Conservation (phyloP, 2,797 vertebrate species). For the Ispidina lecontei region DNA sequence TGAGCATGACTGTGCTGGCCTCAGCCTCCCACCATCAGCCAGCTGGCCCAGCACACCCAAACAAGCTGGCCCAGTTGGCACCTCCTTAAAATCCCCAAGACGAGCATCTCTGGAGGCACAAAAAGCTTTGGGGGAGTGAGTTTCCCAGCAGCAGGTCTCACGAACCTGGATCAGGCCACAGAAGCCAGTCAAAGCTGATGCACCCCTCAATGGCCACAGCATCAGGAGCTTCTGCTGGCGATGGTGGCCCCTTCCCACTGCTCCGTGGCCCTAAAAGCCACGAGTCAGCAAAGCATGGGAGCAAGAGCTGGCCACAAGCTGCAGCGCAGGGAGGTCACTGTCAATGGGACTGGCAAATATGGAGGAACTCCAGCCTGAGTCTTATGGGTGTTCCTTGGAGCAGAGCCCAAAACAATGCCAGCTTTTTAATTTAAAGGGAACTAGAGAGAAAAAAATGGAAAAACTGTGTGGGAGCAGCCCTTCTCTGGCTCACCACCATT, state of each 20-base stretch:
- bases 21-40: conserved; percentile 39
- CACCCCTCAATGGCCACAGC: background rate
- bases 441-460: background rate
- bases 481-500: background rate
- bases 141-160: background rate
- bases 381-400: background rate
- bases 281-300: background rate
- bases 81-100: conserved; percentile 17
- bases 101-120: background rate
- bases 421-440: background rate
- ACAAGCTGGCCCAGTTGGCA: conserved; percentile 13
- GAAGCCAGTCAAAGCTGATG: background rate
- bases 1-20: conserved; percentile 36
- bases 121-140: conserved; percentile 19
- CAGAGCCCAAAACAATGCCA: background rate
- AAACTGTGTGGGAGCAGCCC: background rate
- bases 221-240: background rate
- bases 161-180: background rate
- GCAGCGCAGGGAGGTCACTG: fast-evolving
- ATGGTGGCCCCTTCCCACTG: background rate
- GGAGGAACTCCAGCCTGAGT: background rate
- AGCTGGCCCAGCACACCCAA: conserved; percentile 29
- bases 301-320: background rate
- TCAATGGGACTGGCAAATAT: background rate
- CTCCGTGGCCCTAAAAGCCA: fast-evolving